Evolutionary conservation across 1,140 invertebrate species (phyloP).

Genomic region (Meteorus sp.): DNA sequence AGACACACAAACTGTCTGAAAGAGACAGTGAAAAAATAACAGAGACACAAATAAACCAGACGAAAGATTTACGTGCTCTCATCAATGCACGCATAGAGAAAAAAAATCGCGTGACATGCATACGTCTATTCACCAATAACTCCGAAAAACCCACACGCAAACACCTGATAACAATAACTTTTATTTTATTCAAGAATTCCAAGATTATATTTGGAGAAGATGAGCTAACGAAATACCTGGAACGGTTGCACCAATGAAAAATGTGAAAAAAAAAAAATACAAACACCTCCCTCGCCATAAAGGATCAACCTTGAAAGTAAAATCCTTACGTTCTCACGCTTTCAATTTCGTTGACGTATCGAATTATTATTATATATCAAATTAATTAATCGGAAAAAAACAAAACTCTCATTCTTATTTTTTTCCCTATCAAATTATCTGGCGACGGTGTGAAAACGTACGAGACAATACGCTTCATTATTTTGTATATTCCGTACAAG

Average conservation of each 20-base stretch:
- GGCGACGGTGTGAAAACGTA: too few relatives aligned
- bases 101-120: slow-evolving; percentile 24
- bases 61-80: slow-evolving; percentile 2
- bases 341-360: background rate
- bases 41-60: slow-evolving; percentile 12
- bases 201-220: background rate
- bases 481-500: too few relatives aligned
- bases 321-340: background rate
- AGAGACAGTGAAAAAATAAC: background rate
- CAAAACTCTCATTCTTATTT: background rate
- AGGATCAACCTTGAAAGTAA: background rate
- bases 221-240: too few relatives aligned
- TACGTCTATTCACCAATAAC: background rate
- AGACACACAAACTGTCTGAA: slow-evolving; percentile 8
- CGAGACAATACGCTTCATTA: too few relatives aligned
- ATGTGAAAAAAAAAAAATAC: too few relatives aligned
- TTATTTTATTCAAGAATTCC: background rate
- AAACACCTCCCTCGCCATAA: background rate
- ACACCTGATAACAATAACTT: background rate
- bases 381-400: background rate
- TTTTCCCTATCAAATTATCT: too few relatives aligned
- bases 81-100: slow-evolving; percentile 14
- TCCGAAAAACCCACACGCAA: background rate
- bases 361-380: background rate
- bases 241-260: too few relatives aligned